Base-by-base conservation (phyloP, 2,113 vertebrate genomes). In the Grammomys dolichurus region DNA sequence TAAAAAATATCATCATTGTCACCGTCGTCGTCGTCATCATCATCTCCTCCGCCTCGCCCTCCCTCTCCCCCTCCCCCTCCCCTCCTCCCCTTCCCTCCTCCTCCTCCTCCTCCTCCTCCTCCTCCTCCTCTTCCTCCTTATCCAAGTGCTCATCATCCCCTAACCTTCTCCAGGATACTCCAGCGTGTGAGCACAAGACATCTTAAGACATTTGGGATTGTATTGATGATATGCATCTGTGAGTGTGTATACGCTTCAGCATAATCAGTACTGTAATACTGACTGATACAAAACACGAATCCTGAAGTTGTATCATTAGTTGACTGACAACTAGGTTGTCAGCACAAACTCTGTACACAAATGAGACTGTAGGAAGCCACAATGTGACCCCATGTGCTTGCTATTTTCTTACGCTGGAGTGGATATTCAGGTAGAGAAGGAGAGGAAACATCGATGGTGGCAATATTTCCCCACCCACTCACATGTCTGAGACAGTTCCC, bases 141-240 rank as follows among this genome's bases (percentile, higher is more conserved):
- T 17, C 6, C 33, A 70, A 87, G 11, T n/a, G 65, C 36, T 51
- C 40, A 46, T 13, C 40, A 20, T 70, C 31, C 31, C 65, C 40
- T 36, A 31, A 69, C 28, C 67, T 67, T 20, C 63, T 48, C 8
- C 28, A 33, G 28, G 43, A 63, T 13, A 67, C 11, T 40, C 63
- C 67, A 22, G 10, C 1, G 9, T 2, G 6, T 10, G 33, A 54
- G 9, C 1, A 14, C 67, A 9, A 10, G 1, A 22, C 5, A 63
- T 26, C 40, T 46, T 46, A 67, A 33, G 60, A 86, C 40, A 72
- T 14, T 33, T 40, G 28, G 20, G 11, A 28, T 46, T 33, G 12
- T 54, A 22, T 60, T 3, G 1, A 28, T 73, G 58, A 12, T 3
- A 7, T 60, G 1, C 11, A 36, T 24, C 19, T 76, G 10, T 14